Evolutionary conservation across 2,888 invertebrate genomes (phyloP).

Genomic region (Eilema caniola): DNA sequence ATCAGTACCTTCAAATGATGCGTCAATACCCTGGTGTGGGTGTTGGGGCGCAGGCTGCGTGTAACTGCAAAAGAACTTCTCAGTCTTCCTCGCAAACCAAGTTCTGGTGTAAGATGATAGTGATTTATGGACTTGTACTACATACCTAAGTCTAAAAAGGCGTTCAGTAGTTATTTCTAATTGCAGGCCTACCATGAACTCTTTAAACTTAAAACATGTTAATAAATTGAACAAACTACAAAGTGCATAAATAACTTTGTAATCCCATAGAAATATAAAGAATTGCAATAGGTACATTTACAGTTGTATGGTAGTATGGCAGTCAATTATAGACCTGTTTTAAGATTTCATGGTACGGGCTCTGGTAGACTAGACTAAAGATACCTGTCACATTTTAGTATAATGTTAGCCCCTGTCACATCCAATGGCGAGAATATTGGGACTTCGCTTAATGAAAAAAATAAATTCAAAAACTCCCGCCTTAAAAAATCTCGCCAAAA

Average conservation of each 20-base stretch:
- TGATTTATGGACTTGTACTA: background rate
- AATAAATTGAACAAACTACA: too few relatives aligned
- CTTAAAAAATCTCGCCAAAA: too few relatives aligned
- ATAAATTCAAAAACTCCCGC: too few relatives aligned
- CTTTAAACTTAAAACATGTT: too few relatives aligned
- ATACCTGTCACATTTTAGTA: background rate
- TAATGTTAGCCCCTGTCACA: background rate
- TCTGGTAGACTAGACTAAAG: background rate
- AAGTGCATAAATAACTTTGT: too few relatives aligned
- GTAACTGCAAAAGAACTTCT: conserved; percentile 59
- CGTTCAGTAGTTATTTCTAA: background rate
- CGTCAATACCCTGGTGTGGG: conserved; percentile 93
- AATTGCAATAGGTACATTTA: too few relatives aligned
- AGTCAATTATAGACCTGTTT: too few relatives aligned
- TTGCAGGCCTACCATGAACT: background rate
- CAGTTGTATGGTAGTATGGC: too few relatives aligned
- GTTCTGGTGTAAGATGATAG: background rate
- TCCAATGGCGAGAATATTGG: background rate
- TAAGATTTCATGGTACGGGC: too few relatives aligned
- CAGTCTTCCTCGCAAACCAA: background rate
- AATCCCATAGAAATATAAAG: too few relatives aligned
- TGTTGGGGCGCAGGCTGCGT: conserved; percentile 95
- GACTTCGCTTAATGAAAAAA: too few relatives aligned
- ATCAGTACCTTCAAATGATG: conserved; percentile 86
- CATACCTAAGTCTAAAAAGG: background rate